Percentiles rank a stretch among this genome's conserved stretches.
Conservation (phyloP, 2,113 vertebrate genomes). For the Sisor rabdophorus region DNA sequence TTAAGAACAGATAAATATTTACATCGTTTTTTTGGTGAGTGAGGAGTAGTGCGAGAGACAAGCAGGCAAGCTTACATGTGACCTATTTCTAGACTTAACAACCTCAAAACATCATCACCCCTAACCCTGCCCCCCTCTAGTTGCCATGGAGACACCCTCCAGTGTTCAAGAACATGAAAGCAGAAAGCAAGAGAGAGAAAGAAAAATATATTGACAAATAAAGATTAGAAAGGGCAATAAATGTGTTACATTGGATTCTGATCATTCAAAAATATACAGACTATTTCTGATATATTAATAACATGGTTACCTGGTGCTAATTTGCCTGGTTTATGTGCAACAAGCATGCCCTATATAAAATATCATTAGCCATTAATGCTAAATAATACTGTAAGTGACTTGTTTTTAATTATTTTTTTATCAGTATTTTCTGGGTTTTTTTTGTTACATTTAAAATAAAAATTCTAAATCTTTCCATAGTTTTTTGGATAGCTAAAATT, state of each 20-base stretch:
- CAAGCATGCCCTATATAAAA: background rate
- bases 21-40: constrained; percentile 19
- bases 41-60: constrained; percentile 11
- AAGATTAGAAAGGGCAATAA: constrained; percentile 43
- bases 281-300: background rate
- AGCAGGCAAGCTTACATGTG: constrained; percentile 48
- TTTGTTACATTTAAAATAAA: background rate
- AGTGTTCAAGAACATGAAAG: constrained; percentile 62
- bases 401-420: constrained; percentile 21
- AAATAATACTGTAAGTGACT: constrained; percentile 47
- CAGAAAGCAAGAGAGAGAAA: constrained; percentile 27
- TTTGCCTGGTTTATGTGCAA: background rate
- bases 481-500: constrained; percentile 21
- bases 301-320: background rate
- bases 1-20: constrained; percentile 55
- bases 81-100: constrained; percentile 66
- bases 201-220: constrained; percentile 48
- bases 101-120: constrained; percentile 58
- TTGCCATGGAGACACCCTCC: constrained; percentile 74
- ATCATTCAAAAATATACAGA: background rate
- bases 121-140: constrained; percentile 57
- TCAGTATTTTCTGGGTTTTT: constrained; percentile 11
- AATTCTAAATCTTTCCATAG: constrained; percentile 16
- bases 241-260: background rate
- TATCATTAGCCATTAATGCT: constrained; percentile 59